Evolutionary conservation across 2,797 vertebrate genomes (phyloP).

Genomic region (Yasuhikotakia modesta): DNA sequence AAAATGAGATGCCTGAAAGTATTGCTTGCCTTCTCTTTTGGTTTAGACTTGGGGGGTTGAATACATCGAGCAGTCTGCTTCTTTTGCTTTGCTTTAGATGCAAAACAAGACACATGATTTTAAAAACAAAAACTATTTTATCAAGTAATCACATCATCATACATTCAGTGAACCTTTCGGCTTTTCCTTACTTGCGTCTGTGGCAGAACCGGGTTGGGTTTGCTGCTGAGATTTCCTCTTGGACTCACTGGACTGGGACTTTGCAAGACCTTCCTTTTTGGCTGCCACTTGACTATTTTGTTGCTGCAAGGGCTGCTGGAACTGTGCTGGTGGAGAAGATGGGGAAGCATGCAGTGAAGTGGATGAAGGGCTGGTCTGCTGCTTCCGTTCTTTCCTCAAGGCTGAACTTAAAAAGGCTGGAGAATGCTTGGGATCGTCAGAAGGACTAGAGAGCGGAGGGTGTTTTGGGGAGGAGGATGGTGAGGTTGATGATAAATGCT

Average conservation of each 20-base stretch:
- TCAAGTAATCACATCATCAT: background rate
- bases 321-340: conserved; percentile 67
- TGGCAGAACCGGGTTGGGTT: conserved; percentile 57
- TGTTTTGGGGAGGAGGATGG: conserved; percentile 54
- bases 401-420: conserved; percentile 57
- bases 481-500: conserved; percentile 62
- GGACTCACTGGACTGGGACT: conserved; percentile 77
- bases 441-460: conserved; percentile 38
- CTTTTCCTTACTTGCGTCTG: conserved; percentile 77
- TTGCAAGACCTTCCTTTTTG: conserved; percentile 83
- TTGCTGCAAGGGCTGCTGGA: conserved; percentile 65
- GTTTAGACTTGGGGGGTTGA: conserved; percentile 88
- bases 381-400: conserved; percentile 84
- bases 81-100: conserved; percentile 88
- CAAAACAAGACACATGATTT: conserved; percentile 56
- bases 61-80: conserved; percentile 84
- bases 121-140: background rate
- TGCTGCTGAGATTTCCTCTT: conserved; percentile 87
- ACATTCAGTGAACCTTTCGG: background rate
- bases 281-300: conserved; percentile 70
- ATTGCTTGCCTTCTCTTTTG: conserved; percentile 92
- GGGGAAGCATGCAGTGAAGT: conserved; percentile 70
- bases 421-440: conserved; percentile 78
- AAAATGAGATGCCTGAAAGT: background rate
- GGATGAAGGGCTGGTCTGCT: conserved; percentile 64